phyloP scores from a whole-genome alignment of 2,797 vertebrate genomes.

The Sus cebifrons region DNA sequence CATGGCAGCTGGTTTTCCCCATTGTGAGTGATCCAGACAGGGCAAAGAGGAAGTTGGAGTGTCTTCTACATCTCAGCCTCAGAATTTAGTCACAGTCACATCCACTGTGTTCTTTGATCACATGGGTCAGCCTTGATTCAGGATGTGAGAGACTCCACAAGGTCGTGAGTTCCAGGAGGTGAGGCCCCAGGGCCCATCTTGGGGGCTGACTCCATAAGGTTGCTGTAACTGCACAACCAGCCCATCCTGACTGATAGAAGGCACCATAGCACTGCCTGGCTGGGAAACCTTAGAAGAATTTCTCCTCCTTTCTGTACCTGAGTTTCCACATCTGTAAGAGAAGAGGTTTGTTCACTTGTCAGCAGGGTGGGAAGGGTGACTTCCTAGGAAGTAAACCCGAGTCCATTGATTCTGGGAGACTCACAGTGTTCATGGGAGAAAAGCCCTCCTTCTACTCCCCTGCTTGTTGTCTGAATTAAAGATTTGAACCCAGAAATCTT shows the following conservation, averaged over 20 bases:
- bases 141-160: neutral
- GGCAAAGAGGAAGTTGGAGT: neutral
- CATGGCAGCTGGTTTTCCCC: neutral
- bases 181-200: too few species aligned
- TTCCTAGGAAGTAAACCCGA: neutral
- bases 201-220: neutral
- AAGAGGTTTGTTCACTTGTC: neutral
- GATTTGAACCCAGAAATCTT: neutral
- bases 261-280: neutral
- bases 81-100: neutral
- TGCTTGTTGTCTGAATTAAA: neutral
- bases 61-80: neutral
- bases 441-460: neutral
- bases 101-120: neutral
- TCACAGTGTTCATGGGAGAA: neutral
- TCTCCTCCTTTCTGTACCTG: neutral
- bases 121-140: neutral
- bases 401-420: neutral
- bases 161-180: neutral
- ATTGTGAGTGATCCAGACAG: neutral
- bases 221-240: neutral
- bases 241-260: neutral
- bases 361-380: neutral
- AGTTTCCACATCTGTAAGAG: neutral
- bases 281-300: neutral